Evolutionary conservation across 2,113 vertebrate genomes (phyloP), one percentile per base, ranked within the genome.

Genomic region (Colossoma macropomum): DNA sequence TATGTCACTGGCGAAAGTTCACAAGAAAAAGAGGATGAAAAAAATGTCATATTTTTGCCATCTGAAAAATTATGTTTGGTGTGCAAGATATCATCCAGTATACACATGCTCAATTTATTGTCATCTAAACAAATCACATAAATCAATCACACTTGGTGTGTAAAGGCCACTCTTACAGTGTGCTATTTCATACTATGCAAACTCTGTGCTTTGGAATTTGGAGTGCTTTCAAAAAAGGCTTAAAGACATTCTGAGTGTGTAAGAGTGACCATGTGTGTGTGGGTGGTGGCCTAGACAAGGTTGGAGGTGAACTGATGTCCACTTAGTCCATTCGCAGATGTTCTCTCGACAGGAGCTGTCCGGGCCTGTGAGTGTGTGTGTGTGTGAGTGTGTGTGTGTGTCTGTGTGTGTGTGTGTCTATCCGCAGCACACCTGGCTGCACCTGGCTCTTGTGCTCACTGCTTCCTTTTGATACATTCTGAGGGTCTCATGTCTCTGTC

Each of bases 361-460:
- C 59, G 73, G 28, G 66, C 66, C 7, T 69, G 28, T 17, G 65
- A 34, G 65, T 68, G 28, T 21, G 34, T 69, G 30, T 38, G 12
- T 17, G 41, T 32, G 12, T 32, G 65, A n/a, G n/a, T 17, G 65
- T 68, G 65, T 68, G 28, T 21, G 34, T 69, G 30, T 38, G 12
- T 17, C 41, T 32, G 12, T 32, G 65, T 27, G 50, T 59, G 41
- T 45, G 9, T 23, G 66, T 70, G 66, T 70, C 19, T 45, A 16
- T 80, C 34, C n/a, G 60, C 16, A 23, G 52, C 28, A 41, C 66
- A 71, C 27, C 78, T 80, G 66, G 78, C 25, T n/a, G 71, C n/a
- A 60, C 56, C 77, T 79, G 50, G 65, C 30, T 9, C 30, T 27
- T 70, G 28, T 28, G 17, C 32, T 71, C 28, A 25, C 5, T 34